Base-by-base conservation (phyloP, 2,888 invertebrate genomes). In the Drosophila sordidula region DNA sequence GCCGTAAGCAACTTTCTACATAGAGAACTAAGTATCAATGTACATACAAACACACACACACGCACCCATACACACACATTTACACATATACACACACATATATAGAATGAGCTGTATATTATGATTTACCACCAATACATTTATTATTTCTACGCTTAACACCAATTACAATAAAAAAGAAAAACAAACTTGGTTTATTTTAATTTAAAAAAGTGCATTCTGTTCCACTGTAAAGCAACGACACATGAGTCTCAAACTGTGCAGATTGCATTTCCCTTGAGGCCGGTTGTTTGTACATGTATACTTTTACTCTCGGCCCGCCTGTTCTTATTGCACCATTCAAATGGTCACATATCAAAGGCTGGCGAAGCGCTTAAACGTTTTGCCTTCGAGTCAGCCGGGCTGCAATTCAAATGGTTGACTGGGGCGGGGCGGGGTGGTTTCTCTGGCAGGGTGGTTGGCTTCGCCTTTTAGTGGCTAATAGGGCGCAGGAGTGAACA, bases 71-170 rank as follows among this genome's bases (percentile, higher is more conserved):
- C 45, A 46, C 44, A 42, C 25, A 51, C 36, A 18, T 18, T n/a
- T n/a, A 39, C 34, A 52, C 36, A 32, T 16, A 58, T 22, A 16
- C 38, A 14, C 29, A 39, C 32, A 56, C 52, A 47, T 55, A 47
- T 58, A 54, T 50, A 41, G 32, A 1, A 32, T 32, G 32, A 32
- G 11, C 57, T 47, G 34, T 41, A 42, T 44, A 47, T 45, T 68
- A 66, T 78, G 51, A 78, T 71, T 87, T 77, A 67, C 62, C 77
- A 77, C 73, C 75, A 77, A 56, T 63, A 67, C 77, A 77, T 77
- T 72, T 68, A 68, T 68, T 75, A 59, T 87, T 87, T 82, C 39
- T 75, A 83, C 73, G 84, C 83, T 83, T 88, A 73, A 87, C 66
- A 87, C 72, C 70, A 84, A 78, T 77, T 69, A 84, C 65, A 75